phyloP scores from a whole-genome alignment of 2,888 invertebrate genomes.

The Dasysyrphus albostriatus region DNA sequence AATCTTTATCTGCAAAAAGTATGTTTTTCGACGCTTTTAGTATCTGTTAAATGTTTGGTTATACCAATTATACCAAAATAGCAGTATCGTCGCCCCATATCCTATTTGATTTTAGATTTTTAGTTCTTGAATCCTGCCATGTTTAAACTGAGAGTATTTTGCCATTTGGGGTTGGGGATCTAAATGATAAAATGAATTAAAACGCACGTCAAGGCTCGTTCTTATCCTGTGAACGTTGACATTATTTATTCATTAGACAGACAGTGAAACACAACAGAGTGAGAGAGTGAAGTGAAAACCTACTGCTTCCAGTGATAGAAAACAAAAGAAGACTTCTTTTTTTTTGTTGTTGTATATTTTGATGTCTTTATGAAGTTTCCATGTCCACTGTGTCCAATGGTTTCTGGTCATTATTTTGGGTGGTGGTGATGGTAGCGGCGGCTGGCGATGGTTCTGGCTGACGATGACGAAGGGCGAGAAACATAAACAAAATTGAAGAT shows the following conservation, averaged over 20 bases:
- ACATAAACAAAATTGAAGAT: conserved; percentile 71
- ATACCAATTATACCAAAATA: neutral
- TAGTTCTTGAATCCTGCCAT: neutral
- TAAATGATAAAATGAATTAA: conserved; percentile 75
- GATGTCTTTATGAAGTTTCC: conserved; percentile 70
- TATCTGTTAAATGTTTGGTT: neutral
- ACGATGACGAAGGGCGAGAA: conserved; percentile 64
- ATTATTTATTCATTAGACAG: conserved; percentile 75
- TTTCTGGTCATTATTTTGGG: conserved; percentile 38
- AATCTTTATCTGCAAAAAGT: no score
- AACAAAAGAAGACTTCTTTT: conserved; percentile 57
- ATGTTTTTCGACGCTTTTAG: no score
- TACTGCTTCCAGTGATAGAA: conserved; percentile 50
- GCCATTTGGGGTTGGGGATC: conserved; percentile 46
- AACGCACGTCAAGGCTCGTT: conserved; percentile 70
- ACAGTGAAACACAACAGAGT: conserved; percentile 28
- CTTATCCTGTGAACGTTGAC: conserved; percentile 51
- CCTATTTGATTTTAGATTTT: neutral
- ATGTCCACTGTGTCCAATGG: conserved; percentile 28
- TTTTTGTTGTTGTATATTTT: conserved; percentile 4
- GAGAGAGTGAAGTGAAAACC: conserved; percentile 27
- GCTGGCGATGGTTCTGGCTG: neutral
- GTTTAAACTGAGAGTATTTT: neutral
- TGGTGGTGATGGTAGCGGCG: neutral
- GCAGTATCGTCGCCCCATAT: neutral